Percentiles rank a stretch among this genome's conserved stretches.
Conservation (phyloP, 1,140 invertebrate species). For the Ectropis grisescens region DNA sequence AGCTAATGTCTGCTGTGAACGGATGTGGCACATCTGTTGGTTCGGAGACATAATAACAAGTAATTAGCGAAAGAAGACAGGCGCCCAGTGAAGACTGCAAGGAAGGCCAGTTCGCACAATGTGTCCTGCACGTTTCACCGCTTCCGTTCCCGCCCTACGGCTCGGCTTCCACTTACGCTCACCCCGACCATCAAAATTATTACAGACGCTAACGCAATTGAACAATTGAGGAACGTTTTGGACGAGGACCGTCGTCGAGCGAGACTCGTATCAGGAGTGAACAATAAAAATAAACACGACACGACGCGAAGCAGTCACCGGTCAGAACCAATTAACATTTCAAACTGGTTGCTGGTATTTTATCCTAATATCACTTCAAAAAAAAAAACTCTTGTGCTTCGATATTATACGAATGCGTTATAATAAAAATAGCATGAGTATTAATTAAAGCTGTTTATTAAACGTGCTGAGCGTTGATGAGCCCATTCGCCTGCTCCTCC, state of each 20-base stretch:
- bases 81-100: slow-evolving; percentile 15
- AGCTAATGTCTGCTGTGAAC: slow-evolving; percentile 22
- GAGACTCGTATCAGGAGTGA: neutral
- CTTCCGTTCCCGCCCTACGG: slow-evolving; percentile 18
- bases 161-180: slow-evolving; percentile 1
- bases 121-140: slow-evolving; percentile 42
- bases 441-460: slow-evolving; percentile 36
- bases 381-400: too few relatives aligned
- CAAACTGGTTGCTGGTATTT: too few relatives aligned
- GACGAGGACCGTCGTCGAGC: neutral
- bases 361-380: too few relatives aligned
- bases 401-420: too few relatives aligned
- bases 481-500: slow-evolving; percentile 35
- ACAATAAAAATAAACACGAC: too few relatives aligned
- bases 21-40: slow-evolving; percentile 65
- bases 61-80: slow-evolving; percentile 46
- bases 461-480: slow-evolving; percentile 36
- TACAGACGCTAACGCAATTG: slow-evolving; percentile 8
- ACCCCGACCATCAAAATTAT: slow-evolving; percentile 5
- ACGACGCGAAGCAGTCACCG: too few relatives aligned
- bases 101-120: slow-evolving; percentile 45
- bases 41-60: slow-evolving; percentile 53
- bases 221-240: slow-evolving; percentile 10
- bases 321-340: too few relatives aligned
- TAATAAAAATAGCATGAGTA: slow-evolving; percentile 1